Conservation (phyloP, 2,113 vertebrate genomes). For the Telmatochromis brichardi region DNA sequence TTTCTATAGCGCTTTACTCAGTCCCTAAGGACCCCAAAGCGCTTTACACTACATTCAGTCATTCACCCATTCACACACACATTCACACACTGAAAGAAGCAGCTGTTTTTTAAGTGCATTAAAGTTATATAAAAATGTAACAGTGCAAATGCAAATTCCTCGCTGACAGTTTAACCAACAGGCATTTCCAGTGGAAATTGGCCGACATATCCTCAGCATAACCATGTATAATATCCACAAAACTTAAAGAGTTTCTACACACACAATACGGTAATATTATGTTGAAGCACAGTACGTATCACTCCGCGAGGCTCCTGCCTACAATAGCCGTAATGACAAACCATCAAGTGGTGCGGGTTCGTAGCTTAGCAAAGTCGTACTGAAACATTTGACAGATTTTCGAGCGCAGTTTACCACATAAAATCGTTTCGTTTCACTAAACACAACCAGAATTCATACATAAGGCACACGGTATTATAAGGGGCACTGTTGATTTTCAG, state of each 20-base stretch:
- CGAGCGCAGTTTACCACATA: fast-evolving
- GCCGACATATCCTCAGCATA: too few species aligned
- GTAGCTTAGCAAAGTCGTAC: not conserved
- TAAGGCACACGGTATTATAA: fast-evolving
- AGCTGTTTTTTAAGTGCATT: too few species aligned
- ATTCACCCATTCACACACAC: too few species aligned
- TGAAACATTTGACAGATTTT: not conserved
- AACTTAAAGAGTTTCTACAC: fast-evolving
- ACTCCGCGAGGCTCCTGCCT: fast-evolving
- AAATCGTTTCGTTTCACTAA: fast-evolving
- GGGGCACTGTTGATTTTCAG: fast-evolving
- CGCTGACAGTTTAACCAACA: fast-evolving
- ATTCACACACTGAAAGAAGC: fast-evolving
- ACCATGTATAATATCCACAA: too few species aligned
- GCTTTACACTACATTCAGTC: too few species aligned
- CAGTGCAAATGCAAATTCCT: too few species aligned
- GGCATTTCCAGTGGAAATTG: too few species aligned
- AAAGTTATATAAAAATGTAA: too few species aligned
- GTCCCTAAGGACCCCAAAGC: too few species aligned
- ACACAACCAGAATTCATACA: not conserved
- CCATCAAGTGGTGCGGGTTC: fast-evolving
- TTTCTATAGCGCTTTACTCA: too few species aligned
- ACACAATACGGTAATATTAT: too few species aligned
- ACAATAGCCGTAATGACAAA: fast-evolving
- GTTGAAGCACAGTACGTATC: too few species aligned